phyloP scores from a whole-genome alignment of 2,888 invertebrate species.

The Frankliniella fusca region DNA sequence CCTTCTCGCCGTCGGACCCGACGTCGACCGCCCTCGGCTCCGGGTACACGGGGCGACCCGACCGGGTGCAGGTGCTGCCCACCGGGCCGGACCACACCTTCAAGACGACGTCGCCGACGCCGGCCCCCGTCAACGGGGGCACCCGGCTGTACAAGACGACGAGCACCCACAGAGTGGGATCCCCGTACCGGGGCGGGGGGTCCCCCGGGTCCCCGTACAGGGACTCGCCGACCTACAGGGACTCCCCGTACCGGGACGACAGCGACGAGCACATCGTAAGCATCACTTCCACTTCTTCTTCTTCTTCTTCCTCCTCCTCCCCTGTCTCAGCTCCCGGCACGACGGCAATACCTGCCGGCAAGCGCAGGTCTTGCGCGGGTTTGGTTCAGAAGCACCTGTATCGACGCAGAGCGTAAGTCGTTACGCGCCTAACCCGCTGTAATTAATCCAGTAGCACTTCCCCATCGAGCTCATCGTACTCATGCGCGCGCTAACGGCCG shows the following conservation, averaged over 20 bases:
- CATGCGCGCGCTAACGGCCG: no score
- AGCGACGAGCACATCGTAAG: conserved; percentile 7
- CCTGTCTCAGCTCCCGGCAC: conserved; percentile 29
- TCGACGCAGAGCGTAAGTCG: no score
- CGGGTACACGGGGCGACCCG: conserved; percentile 32
- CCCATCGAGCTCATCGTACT: no score
- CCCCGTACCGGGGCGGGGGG: conserved; percentile 30
- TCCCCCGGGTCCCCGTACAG: conserved; percentile 15
- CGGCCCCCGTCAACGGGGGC: conserved; percentile 31
- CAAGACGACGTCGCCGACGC: conserved; percentile 31
- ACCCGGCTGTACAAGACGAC: conserved; percentile 31
- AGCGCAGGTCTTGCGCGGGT: no score
- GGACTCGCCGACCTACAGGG: conserved; percentile 16
- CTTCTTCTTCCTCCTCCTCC: conserved; percentile 48
- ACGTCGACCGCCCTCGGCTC: background rate
- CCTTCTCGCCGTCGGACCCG: conserved; percentile 23
- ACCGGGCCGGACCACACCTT: conserved; percentile 42
- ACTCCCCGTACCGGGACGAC: conserved; percentile 21
- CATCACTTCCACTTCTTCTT: conserved; percentile 37
- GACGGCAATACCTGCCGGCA: background rate
- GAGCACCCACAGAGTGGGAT: conserved; percentile 7
- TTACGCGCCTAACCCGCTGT: no score
- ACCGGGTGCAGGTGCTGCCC: conserved; percentile 42
- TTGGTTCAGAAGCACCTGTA: no score
- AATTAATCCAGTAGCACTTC: no score